Evolutionary conservation across 2,113 vertebrate genomes (phyloP), one percentile per base, ranked within the genome.

Genomic region (Chiloscyllium plagiosum): DNA sequence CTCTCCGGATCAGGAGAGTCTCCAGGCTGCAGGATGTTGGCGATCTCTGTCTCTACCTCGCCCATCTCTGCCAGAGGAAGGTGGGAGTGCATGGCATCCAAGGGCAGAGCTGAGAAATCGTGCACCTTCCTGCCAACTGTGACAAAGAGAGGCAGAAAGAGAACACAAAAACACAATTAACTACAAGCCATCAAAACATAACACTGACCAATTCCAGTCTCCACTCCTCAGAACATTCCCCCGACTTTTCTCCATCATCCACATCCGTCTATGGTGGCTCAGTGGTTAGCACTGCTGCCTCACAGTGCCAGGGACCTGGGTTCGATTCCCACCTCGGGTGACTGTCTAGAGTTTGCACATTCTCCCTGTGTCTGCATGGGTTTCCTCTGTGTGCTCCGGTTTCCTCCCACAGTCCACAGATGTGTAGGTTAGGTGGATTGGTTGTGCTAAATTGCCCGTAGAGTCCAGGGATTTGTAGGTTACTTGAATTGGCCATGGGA

Each of bases 21-120:
- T 0, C 96, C 65, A 8, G 97, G 97, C 0, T 96, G 96, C 0
- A 96, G 78, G 33, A 98, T 96, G 52, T 96, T 97, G 96, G 98
- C 98, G 12, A 98, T 96, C 96, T 99, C 98, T 0, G 98, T 97
- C 6, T 99, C 98, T 0, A 97, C 95, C 47, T 98, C 97, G 0
- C 87, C 0, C 22, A 0, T 0, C 90, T 68, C 72, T 85, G 50
- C 3, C 86, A 96, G 47, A 96, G 15, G 72, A 70, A 1, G 89
- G 96, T 95, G 20, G 0, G 52, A 4, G 1, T 0, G 29, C 3
- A 5, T 47, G 0, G 12, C 0, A 0, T 42, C 5, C 8, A 0
- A 98, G 98, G 94, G 99, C 98, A 24, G 42, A 4, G 83, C 42
- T 47, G 47, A 20, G 47, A 47, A 50, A 12, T 26, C 22, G 0